Evolutionary conservation across 1,140 invertebrate species (phyloP).

Genomic region (Colletes gigas): DNA sequence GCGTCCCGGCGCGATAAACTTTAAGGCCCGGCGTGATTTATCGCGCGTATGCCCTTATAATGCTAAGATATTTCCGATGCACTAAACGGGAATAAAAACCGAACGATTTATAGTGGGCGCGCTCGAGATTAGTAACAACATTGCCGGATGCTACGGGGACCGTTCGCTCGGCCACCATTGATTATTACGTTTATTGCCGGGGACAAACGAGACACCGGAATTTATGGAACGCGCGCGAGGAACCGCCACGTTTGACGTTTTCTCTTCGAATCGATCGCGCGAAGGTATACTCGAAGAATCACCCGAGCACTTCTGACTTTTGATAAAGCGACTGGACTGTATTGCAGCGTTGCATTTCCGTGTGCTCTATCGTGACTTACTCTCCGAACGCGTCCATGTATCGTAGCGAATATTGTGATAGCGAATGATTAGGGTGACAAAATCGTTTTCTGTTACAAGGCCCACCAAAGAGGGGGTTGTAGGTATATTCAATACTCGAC

Average conservation of each 20-base stretch:
- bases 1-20: conserved; percentile 46
- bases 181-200: conserved; percentile 36
- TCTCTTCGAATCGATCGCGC: not conserved
- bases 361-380: too few species aligned
- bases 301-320: not conserved
- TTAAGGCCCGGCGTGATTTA: conserved; percentile 51
- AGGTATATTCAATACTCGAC: too few species aligned
- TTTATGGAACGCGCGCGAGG: conserved; percentile 31
- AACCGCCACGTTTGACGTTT: not conserved
- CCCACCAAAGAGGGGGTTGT: too few species aligned
- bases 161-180: not conserved
- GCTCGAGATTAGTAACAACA: conserved; percentile 47
- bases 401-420: too few species aligned
- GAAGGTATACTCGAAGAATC: not conserved
- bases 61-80: conserved; percentile 38
- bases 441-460: too few species aligned
- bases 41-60: conserved; percentile 42
- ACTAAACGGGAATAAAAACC: conserved; percentile 5
- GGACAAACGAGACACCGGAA: conserved; percentile 34
- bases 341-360: too few species aligned
- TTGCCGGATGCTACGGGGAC: conserved; percentile 9
- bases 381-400: too few species aligned
- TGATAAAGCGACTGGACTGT: not conserved
- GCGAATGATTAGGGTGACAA: too few species aligned
- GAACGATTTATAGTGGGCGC: conserved; percentile 35